Evolutionary conservation across 2,888 invertebrate genomes (phyloP).

Genomic region (Tenthredo mesomela): DNA sequence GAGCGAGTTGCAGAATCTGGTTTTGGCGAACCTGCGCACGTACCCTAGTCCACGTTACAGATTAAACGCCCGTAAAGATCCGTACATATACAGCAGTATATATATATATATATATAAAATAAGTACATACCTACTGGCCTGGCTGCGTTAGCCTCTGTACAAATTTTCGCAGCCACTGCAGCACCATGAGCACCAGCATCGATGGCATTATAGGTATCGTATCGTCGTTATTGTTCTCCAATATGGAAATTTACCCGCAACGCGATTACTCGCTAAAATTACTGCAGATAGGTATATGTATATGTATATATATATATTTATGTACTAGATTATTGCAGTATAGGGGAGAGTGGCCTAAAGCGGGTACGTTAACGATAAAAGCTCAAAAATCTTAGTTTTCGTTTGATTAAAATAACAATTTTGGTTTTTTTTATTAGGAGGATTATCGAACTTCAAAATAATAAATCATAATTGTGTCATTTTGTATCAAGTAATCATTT

Average conservation of each 20-base stretch:
- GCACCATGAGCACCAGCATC: not conserved
- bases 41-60: constrained; percentile 63
- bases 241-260: constrained; percentile 35
- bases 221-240: constrained; percentile 35
- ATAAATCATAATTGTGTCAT: too few species aligned
- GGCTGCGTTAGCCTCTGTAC: not conserved
- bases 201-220: not conserved
- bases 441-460: too few species aligned
- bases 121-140: not conserved
- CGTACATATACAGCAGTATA: constrained; percentile 54
- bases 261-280: not conserved
- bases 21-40: constrained; percentile 58
- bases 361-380: too few species aligned
- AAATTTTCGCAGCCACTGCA: constrained; percentile 38
- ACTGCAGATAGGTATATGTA: not conserved
- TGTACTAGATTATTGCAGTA: too few species aligned
- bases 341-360: too few species aligned
- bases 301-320: too few species aligned
- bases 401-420: too few species aligned
- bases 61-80: constrained; percentile 68
- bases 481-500: too few species aligned
- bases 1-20: not conserved
- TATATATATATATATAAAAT: not conserved
- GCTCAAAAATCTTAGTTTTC: too few species aligned
- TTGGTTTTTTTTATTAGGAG: too few species aligned